These are phyloP conservation scores for Hemicrepidius hirtus DNA, from an alignment of 2,888 invertebrate genomes.

Conservation along the genomic window DNA sequence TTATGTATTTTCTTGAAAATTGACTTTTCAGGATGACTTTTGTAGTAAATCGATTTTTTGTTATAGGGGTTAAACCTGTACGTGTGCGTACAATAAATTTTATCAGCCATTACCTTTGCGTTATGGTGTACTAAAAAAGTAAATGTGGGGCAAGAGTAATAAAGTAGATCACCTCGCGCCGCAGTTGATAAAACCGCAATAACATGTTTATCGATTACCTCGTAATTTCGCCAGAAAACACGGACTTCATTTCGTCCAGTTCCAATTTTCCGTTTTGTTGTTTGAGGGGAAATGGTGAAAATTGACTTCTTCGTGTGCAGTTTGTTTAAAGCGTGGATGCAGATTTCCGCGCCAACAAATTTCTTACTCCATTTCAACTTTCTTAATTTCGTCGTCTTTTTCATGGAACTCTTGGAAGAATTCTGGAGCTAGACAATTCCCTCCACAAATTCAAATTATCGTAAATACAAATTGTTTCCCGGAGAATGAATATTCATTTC, in stretches of 20 bases:
- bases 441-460: constrained; percentile 56
- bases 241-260: constrained; percentile 16
- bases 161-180: constrained; percentile 40
- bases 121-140: constrained; percentile 46
- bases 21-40: not conserved
- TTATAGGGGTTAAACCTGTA: constrained; percentile 33
- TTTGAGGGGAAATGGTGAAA: constrained; percentile 10
- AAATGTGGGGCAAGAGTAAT: constrained; percentile 40
- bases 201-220: constrained; percentile 38
- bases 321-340: constrained; percentile 10
- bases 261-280: constrained; percentile 15
- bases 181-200: constrained; percentile 47
- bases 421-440: constrained; percentile 39
- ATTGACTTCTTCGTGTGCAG: constrained; percentile 8
- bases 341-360: constrained; percentile 33
- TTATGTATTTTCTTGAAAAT: too few relatives aligned
- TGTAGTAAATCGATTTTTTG: constrained; percentile 3
- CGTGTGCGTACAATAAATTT: constrained; percentile 49
- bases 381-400: constrained; percentile 33
- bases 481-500: constrained; percentile 62
- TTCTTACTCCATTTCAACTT: constrained; percentile 32
- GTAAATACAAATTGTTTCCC: constrained; percentile 60
- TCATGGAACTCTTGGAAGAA: constrained; percentile 27
- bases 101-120: constrained; percentile 44
- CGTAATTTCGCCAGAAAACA: constrained; percentile 27